Base-by-base conservation (phyloP, 2,888 invertebrate species). In the Mythimna impura region DNA sequence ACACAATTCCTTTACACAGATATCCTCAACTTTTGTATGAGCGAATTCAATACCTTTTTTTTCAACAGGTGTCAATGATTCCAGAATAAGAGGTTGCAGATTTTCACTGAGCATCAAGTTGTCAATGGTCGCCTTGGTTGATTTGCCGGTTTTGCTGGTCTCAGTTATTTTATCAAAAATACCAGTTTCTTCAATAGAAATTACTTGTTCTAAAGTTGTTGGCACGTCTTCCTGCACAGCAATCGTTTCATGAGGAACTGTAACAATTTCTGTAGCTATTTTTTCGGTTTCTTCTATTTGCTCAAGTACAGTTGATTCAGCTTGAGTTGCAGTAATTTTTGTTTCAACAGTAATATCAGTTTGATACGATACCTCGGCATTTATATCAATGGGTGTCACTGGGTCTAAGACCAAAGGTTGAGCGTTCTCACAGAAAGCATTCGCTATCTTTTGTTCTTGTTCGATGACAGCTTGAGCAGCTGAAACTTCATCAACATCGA, bases 171-270 rank as follows among this genome's bases (percentile, higher is more conserved):
- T 14, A 14, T 47, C 47, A 17, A 7, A 47, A 47, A 47, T 47
- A 47, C 47, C 5, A 14, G 1, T 14, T 47, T 17, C 7, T 4
- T 47, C 47, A 47, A 47, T 47, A 47, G 55, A 34, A 43, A 17
- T 10, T 17, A 34, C 22, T 47, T 70, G 63, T 63, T 66, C 60
- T 40, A 65, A 17, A n/a, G 52, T 30, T 43, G 52, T 40, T 30
- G 50, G 2, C 22, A 54, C 22, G 10, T 22, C 22, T 55, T 71
- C 52, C 22, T 65, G 52, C 10, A 65, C 40, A 0, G 65, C 65
- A 71, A 65, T 43, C 14, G 40, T 52, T 30, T 20, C 20, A 7
- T 40, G n/a, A 17, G 30, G 10, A 17, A 30, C 50, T 52, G 60
- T 58, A 10, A 71, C n/a, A 12, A 10, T 60, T 17, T 60, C 8